These are phyloP conservation scores for Harlomillsia oculata DNA, from an alignment of 1,140 invertebrate genomes.

Conservation along the genomic window DNA sequence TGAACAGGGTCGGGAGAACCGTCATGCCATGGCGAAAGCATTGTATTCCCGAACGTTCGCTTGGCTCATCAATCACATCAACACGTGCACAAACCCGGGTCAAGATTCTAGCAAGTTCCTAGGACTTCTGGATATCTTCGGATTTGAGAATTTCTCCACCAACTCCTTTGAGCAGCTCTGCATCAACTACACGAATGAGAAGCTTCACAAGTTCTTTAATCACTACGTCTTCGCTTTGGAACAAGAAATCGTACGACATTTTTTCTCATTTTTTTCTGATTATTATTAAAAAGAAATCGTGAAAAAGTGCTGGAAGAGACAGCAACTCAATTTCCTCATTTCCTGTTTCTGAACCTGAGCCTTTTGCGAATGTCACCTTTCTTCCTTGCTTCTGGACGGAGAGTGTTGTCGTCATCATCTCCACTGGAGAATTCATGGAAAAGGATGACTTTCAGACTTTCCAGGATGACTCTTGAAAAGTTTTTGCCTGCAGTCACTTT, in stretches of 20 bases:
- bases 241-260: conserved; percentile 71
- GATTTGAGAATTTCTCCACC: conserved; percentile 87
- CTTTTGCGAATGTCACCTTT: too few relatives aligned
- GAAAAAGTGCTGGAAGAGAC: neutral
- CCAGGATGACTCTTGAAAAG: too few relatives aligned
- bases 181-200: conserved; percentile 98
- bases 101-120: conserved; percentile 71
- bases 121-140: conserved; percentile 91
- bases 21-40: conserved; percentile 83
- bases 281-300: conserved; percentile 3
- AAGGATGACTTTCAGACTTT: too few relatives aligned
- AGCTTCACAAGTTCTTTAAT: conserved; percentile 97
- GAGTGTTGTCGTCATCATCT: too few relatives aligned
- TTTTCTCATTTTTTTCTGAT: conserved; percentile 7
- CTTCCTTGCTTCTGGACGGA: too few relatives aligned
- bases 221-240: conserved; percentile 88
- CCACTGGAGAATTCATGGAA: too few relatives aligned
- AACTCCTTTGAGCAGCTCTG: conserved; percentile 91
- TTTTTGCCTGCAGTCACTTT: too few relatives aligned
- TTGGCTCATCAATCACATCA: conserved; percentile 86
- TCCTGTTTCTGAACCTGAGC: too few relatives aligned
- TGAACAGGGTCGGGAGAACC: conserved; percentile 70
- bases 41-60: conserved; percentile 82
- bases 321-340: too few relatives aligned
- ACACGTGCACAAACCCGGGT: conserved; percentile 79